Conservation (phyloP, 2,113 vertebrate species). For the Lanius collurio region DNA sequence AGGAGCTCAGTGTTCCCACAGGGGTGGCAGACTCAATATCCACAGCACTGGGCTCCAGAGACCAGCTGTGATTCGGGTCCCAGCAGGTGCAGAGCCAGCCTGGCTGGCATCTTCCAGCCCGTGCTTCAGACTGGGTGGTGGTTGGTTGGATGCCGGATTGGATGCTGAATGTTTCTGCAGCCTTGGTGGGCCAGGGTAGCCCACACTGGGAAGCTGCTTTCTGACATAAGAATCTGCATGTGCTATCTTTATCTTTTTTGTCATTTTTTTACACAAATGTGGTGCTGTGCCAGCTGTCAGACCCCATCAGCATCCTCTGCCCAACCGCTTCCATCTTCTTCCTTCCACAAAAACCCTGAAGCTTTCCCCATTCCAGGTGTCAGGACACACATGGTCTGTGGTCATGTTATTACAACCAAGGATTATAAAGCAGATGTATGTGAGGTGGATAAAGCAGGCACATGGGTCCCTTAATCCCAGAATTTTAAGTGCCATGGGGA, state of each 20-base stretch:
- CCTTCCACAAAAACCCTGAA: not conserved
- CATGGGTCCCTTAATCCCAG: not conserved
- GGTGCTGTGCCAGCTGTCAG: not conserved
- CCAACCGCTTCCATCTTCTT: not conserved
- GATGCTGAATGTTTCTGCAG: not conserved
- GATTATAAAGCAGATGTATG: not conserved
- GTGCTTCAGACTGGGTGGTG: fast-evolving
- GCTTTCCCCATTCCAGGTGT: not conserved
- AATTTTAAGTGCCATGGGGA: not conserved
- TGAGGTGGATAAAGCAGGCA: not conserved
- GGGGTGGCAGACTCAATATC: not conserved
- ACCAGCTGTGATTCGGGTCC: fast-evolving
- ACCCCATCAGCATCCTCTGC: not conserved
- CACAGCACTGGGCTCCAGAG: not conserved
- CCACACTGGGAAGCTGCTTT: not conserved
- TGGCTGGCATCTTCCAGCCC: not conserved
- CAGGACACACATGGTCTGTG: not conserved
- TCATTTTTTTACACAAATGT: not conserved
- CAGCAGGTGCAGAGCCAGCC: not conserved
- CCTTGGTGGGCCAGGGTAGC: not conserved
- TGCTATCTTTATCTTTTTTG: not conserved
- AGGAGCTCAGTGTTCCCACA: not conserved
- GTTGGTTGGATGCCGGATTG: not conserved
- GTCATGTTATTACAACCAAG: not conserved
- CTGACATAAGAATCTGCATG: not conserved